Conservation (phyloP, 1,140 invertebrate genomes). For the Heliconius eleuchia region DNA sequence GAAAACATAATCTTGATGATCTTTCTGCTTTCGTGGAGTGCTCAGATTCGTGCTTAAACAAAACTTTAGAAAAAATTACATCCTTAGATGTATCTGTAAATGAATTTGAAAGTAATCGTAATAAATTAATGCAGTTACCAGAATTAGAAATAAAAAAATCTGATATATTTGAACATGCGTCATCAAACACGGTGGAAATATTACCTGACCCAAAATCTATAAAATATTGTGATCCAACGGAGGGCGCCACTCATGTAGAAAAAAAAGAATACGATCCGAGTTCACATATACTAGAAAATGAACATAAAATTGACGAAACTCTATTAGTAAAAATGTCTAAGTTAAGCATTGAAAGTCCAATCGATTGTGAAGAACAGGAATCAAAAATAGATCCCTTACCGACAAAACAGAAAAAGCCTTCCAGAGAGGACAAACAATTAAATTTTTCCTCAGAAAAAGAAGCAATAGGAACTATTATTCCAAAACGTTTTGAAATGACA, state of each 20-base stretch:
- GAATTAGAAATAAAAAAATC: neutral
- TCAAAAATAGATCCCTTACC: neutral
- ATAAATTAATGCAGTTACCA: neutral
- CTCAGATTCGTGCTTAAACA: neutral
- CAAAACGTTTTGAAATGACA: neutral
- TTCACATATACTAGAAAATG: neutral
- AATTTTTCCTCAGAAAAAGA: neutral
- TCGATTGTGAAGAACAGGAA: neutral
- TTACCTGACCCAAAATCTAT: neutral
- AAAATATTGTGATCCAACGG: neutral
- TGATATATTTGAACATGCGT: neutral
- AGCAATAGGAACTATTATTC: neutral
- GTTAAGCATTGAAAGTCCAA: neutral
- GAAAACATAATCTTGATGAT: neutral
- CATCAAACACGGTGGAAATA: neutral
- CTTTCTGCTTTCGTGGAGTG: conserved; percentile 1
- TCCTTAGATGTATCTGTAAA: neutral
- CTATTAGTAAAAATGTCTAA: neutral
- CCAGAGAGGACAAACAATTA: neutral
- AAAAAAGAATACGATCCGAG: neutral
- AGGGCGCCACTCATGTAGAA: neutral
- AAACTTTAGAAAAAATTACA: neutral
- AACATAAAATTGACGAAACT: neutral
- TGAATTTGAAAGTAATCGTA: neutral
- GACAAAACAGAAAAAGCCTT: neutral